Percentiles rank a stretch among this genome's conserved stretches.
Evolutionary conservation across 2,797 vertebrate species (phyloP).

Genomic region (Odontamblyopus lacepedii): DNA sequence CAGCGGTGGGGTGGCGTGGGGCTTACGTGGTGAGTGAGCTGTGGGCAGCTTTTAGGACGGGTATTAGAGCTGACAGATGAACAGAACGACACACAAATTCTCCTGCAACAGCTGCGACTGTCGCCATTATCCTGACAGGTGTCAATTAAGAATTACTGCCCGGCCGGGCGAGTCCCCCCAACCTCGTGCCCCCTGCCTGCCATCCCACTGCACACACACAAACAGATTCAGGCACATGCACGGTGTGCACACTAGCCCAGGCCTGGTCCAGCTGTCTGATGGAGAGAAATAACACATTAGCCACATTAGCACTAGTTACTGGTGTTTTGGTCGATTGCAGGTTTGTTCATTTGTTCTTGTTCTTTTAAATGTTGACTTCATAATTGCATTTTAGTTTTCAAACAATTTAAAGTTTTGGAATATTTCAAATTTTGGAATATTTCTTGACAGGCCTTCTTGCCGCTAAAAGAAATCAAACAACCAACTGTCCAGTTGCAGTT

Average conservation of each 20-base stretch:
- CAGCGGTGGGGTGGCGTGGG: slow-evolving; percentile 68
- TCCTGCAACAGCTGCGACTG: slow-evolving; percentile 95
- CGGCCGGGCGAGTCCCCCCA: slow-evolving; percentile 72
- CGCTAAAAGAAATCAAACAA: too few relatives aligned
- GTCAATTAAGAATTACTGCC: slow-evolving; percentile 99
- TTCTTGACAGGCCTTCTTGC: not conserved
- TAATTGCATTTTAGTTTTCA: not conserved
- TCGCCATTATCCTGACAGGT: slow-evolving; percentile 98
- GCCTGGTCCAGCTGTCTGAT: slow-evolving; percentile 94
- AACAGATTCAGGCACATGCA: slow-evolving; percentile 25
- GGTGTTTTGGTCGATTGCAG: slow-evolving; percentile 76
- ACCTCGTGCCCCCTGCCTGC: slow-evolving; percentile 20
- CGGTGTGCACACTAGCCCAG: slow-evolving; percentile 64
- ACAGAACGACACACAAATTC: slow-evolving; percentile 93
- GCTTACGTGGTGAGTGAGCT: slow-evolving; percentile 7
- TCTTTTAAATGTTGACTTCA: not conserved
- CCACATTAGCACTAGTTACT: slow-evolving; percentile 84
- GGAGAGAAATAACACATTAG: slow-evolving; percentile 96
- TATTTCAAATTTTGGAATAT: not conserved
- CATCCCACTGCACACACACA: slow-evolving; percentile 14
- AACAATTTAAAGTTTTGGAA: not conserved
- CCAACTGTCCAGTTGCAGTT: not conserved
- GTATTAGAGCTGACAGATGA: slow-evolving; percentile 98
- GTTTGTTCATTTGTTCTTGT: slow-evolving; percentile 64
- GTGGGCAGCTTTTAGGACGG: slow-evolving; percentile 85